Base-by-base conservation (phyloP, 2,113 vertebrate genomes). In the Coregonus clupeaformis region DNA sequence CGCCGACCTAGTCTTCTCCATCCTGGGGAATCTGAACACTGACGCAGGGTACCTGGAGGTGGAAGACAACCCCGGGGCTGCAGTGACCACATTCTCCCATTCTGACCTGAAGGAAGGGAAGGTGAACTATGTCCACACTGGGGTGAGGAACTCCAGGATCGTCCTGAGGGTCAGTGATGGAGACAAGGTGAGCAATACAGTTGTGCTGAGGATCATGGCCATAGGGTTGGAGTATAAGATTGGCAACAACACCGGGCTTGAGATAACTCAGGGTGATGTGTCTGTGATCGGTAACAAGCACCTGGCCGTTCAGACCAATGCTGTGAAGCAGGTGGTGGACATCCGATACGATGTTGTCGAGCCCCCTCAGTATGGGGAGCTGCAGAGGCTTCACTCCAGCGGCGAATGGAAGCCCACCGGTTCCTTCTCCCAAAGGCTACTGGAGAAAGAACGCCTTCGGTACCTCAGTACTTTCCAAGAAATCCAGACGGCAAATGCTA, bases 111-210 rank as follows among this genome's bases (percentile, higher is more conserved):
- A 90, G 76, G 75, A 93, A 72, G 89, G 94, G 20, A 90, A 80
- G 62, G 77, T 98, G 74, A 94, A 89, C 84, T 96, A 93, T 55
- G 93, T 95, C 49, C 96, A 97, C 88, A 90, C 80, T 5, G 95
- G 94, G 0, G 77, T 94, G 75, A 86, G 80, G 82, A 96, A 96
- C 77, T 94, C 96, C n/a, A 91, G 94, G 78, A 93, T 97, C 82
- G 94, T 96, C 77, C 86, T 98, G 42, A 92, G 96, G 88, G 96
- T 95, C 5, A 94, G 90, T 3, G 96, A 98, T 83, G 94, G 95
- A 30, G 94, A 96, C 79, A 96, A 95, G 78, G 92, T 96, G 72
- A 97, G 96, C 87, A 97, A 95, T 80, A 95, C 94, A 0, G 93
- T 94, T 3, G 95, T 99, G 42, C 86, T 98, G 36, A 87, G 93